Base-by-base conservation (phyloP, 2,888 invertebrate species). In the Lepidonotus clava region DNA sequence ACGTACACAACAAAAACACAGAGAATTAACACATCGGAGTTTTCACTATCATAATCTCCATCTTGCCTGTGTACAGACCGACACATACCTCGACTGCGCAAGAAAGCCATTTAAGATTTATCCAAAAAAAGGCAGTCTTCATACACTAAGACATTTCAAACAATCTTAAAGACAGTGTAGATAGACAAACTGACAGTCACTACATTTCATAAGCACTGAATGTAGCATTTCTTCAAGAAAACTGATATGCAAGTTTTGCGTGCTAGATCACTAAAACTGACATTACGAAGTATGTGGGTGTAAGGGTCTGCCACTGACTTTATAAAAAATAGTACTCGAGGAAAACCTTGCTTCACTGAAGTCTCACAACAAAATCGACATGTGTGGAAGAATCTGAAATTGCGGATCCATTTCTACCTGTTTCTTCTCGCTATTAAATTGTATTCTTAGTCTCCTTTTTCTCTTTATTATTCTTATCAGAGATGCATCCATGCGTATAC, bases 21-120 rank as follows among this genome's bases (percentile, higher is more conserved):
- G 71, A 32, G 21, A 21, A 6, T 18, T 56, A 56, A 71, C 38
- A 71, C 28, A 24, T 24, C n/a, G 61, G 61, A 56, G 61, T 61
- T 24, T n/a, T n/a, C n/a, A n/a, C n/a, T 61, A 24, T 14, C 36
- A 2, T 71, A 71, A 71, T 71, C 71, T 71, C 36, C 71, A 71
- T n/a, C 5, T 21, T 0, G 71, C n/a, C 21, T 71, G 71, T 71
- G 36, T 21, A 21, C 36, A 6, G 32, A 67, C 32, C 4, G 61
- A 24, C 24, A 61, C 4, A 24, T 32, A 28, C 61, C n/a, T n/a
- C n/a, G n/a, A 18, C 21, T 24, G 2, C 61, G 38, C 71, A 1
- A n/a, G 21, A 38, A 11, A 38, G 36, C 5, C 71, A 71, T 1
- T 6, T 8, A 36, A 28, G 32, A 67, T 56, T 11, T 56, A n/a